Conservation (phyloP, 2,888 invertebrate genomes). For the Himalopsyche tibetana region DNA sequence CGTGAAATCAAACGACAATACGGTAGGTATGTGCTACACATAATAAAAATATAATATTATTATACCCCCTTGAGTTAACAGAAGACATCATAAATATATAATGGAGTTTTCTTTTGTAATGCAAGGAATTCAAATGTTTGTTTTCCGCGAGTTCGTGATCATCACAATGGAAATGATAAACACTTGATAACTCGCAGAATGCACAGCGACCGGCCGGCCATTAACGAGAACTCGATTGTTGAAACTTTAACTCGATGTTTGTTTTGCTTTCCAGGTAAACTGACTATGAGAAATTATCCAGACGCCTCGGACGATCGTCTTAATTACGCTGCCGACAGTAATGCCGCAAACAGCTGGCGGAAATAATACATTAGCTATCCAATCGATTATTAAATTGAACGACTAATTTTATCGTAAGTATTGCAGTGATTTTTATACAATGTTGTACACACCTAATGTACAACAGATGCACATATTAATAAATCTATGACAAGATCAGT, state of each 20-base stretch:
- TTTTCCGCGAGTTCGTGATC: neutral
- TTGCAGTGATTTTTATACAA: no score
- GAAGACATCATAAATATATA: neutral
- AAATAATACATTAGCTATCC: no score
- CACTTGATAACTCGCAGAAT: neutral
- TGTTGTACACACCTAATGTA: no score
- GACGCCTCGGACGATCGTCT: neutral
- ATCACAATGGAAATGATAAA: neutral
- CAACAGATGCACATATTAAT: no score
- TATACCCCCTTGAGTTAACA: neutral
- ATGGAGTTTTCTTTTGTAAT: neutral
- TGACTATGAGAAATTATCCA: neutral
- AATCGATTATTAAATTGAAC: no score
- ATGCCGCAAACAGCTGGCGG: no score
- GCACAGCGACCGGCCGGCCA: neutral
- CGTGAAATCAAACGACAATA: no score
- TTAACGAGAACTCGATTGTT: constrained; percentile 20
- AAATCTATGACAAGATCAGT: no score
- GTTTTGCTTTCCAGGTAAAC: constrained; percentile 12
- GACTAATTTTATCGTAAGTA: no score
- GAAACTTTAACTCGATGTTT: neutral
- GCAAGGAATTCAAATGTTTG: constrained; percentile 2
- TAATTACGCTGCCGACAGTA: no score
- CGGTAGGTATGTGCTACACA: no score
- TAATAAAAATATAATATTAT: neutral